Evolutionary conservation across 2,113 vertebrate species (phyloP), one percentile per base, ranked within the genome.

Genomic region (Chlamydotis undulata): DNA sequence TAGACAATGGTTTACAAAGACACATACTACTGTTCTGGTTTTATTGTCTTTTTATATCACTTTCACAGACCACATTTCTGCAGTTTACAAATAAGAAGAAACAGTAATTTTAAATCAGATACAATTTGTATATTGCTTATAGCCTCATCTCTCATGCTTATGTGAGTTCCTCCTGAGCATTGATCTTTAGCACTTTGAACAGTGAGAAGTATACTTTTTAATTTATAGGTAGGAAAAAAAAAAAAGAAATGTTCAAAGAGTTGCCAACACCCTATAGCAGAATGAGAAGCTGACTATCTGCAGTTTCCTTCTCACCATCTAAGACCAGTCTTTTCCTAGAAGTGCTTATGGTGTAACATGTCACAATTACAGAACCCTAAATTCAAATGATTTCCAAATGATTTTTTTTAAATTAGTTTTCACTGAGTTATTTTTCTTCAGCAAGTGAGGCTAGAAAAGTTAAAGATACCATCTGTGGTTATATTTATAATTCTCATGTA

Each of bases 391-490:
- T 65, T 93, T 95, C 89, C n/a, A 89, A 28, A 47, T 65, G 49
- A 11, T 33, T 81, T 69, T 82, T 92, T 90, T 56, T 0, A 17
- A 87, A 61, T 55, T 35, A 84, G 19, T 90, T 93, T 96, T 87
- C 65, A 75, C 74, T 4, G 11, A 95, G 65, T 92, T 96, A 43
- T 93, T 93, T 90, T 93, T 94, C 78, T 56, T 79, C 37, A 69
- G 31, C 73, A 87, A 96, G 76, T 8, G n/a, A 91, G 65, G 57
- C 88, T 94, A 92, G 86, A 64, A 47, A 95, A 96, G 86, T 96
- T 94, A 73, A 87, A 92, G 90, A 87, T 85, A 50, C 96, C 95
- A 96, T 96, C 96, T 96, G 96, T 94, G 65, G 89, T 77, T 89
- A 37, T 92, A 94, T 94, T 96, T 95, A 82, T 95, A 94, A 97